phyloP scores from a whole-genome alignment of 2,797 vertebrate species.

The Buceros bicornis region DNA sequence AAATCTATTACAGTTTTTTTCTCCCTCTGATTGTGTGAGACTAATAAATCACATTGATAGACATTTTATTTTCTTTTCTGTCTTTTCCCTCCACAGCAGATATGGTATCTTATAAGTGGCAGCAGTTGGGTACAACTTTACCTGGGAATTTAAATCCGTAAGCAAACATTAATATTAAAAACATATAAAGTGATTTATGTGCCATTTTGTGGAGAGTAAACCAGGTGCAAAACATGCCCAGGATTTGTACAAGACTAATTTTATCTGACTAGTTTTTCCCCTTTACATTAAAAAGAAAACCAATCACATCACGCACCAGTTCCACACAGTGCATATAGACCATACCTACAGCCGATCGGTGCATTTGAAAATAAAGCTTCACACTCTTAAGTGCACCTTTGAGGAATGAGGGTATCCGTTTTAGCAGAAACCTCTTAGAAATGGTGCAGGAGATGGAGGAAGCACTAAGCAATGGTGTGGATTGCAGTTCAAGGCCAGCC shows the following conservation, averaged over 20 bases:
- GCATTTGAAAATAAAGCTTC: neutral
- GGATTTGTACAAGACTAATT: neutral
- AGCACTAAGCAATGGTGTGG: neutral
- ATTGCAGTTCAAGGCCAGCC: neutral
- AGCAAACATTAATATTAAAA: neutral
- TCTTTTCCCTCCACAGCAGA: neutral
- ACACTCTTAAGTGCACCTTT: neutral
- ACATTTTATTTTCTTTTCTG: too few species aligned
- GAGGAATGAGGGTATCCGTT: neutral
- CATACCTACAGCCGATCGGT: fast-evolving
- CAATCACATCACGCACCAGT: fast-evolving
- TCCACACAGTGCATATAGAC: neutral
- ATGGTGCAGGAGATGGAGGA: neutral
- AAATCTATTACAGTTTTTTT: neutral
- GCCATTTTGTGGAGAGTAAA: neutral
- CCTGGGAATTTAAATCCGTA: neutral
- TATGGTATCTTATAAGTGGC: neutral
- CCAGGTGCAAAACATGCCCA: neutral
- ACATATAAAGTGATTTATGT: neutral
- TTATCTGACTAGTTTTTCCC: neutral
- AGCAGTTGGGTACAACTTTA: neutral
- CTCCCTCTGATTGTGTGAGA: neutral
- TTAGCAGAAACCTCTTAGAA: neutral
- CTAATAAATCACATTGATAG: neutral
- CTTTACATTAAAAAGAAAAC: neutral